Conservation (phyloP, 2,888 invertebrate species). For the Trachelus iudaicus region DNA sequence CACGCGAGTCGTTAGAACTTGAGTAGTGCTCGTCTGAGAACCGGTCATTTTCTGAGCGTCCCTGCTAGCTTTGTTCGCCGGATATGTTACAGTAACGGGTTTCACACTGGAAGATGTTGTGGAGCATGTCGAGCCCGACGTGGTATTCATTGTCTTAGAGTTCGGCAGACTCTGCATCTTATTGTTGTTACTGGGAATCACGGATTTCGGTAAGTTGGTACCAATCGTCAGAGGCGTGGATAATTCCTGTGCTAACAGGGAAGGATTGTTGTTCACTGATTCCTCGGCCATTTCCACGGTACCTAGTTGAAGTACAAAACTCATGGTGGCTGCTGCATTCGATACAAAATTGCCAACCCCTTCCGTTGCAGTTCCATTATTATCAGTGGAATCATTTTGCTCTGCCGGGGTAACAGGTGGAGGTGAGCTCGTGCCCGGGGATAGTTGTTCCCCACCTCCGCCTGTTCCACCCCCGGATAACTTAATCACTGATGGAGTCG, state of each 20-base stretch:
- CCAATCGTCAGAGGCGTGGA: constrained; percentile 19
- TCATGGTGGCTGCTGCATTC: constrained; percentile 52
- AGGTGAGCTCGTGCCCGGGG: constrained; percentile 50
- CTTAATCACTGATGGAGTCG: constrained; percentile 65
- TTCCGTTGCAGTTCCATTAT: constrained; percentile 14
- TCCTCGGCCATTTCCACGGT: constrained; percentile 38
- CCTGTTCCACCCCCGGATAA: constrained; percentile 63
- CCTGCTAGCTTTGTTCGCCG: constrained; percentile 34
- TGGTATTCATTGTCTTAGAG: neutral
- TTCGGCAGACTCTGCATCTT: constrained; percentile 4
- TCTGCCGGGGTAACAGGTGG: constrained; percentile 40
- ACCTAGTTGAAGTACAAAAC: constrained; percentile 54
- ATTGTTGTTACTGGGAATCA: constrained; percentile 25
- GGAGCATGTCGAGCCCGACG: constrained; percentile 9
- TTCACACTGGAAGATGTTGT: constrained; percentile 32
- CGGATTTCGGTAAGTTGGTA: constrained; percentile 17
- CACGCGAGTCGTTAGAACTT: constrained; percentile 44
- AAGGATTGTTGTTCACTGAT: constrained; percentile 22
- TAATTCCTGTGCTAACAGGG: constrained; percentile 18
- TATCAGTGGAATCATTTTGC: constrained; percentile 14
- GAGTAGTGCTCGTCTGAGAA: constrained; percentile 42
- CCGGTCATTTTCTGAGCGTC: constrained; percentile 38
- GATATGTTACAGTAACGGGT: constrained; percentile 43
- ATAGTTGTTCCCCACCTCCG: constrained; percentile 53
- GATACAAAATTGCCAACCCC: constrained; percentile 26